Conservation (phyloP, 2,888 invertebrate genomes). For the Cerceris rybyensis region DNA sequence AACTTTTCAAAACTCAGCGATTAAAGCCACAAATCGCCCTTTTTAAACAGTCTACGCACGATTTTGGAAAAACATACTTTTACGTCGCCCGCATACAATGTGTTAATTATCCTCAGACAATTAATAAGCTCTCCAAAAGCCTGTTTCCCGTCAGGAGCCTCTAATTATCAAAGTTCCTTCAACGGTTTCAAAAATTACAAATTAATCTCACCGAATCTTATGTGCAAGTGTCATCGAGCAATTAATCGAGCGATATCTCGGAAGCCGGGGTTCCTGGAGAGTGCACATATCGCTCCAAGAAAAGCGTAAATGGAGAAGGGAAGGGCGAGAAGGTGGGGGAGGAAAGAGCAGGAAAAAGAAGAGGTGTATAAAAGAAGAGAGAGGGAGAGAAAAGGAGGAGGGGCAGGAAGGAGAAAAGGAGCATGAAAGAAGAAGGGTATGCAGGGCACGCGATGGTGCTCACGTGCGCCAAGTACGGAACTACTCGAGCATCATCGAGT, state of each 20-base stretch:
- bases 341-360: neutral
- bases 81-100: too few species aligned
- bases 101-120: too few species aligned
- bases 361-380: neutral
- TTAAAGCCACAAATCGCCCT: too few species aligned
- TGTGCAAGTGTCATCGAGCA: constrained; percentile 55
- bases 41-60: too few species aligned
- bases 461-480: constrained; percentile 77
- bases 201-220: too few species aligned
- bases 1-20: too few species aligned
- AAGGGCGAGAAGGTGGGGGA: neutral
- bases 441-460: constrained; percentile 78
- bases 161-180: too few species aligned
- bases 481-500: constrained; percentile 59
- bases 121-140: too few species aligned
- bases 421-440: constrained; percentile 68
- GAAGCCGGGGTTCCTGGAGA: constrained; percentile 4
- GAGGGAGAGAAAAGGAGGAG: constrained; percentile 53
- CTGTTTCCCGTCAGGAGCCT: too few species aligned
- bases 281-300: constrained; percentile 15
- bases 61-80: too few species aligned
- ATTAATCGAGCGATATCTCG: constrained; percentile 72
- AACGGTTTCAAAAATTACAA: too few species aligned
- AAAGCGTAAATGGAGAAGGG: constrained; percentile 16
- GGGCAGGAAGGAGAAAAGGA: constrained; percentile 45